These are phyloP conservation scores for Porphyrio hochstetteri DNA, from an alignment of 2,113 vertebrate genomes.

Conservation along the genomic window DNA sequence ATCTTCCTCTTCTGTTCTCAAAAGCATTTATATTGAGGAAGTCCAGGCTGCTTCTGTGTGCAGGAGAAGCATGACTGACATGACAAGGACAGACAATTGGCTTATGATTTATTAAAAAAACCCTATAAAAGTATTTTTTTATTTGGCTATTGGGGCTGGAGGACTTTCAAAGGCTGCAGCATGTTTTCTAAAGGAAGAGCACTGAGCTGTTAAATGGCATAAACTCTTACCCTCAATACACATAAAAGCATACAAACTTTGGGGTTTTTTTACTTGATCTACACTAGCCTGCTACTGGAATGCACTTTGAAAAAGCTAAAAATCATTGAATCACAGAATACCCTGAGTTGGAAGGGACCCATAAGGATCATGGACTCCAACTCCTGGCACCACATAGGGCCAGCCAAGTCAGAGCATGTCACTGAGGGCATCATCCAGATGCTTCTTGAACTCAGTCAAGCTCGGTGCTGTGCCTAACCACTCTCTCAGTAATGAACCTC, in stretches of 20 bases:
- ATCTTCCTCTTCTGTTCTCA: background rate
- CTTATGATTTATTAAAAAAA: background rate
- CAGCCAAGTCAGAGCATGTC: no score
- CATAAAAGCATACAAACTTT: background rate
- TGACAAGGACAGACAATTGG: background rate
- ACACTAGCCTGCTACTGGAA: background rate
- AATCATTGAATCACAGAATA: background rate
- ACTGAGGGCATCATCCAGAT: no score
- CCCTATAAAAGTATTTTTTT: background rate
- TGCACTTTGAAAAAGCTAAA: background rate
- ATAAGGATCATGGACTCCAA: no score
- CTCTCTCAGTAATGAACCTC: no score
- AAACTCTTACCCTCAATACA: background rate
- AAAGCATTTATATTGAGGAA: background rate
- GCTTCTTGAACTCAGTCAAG: no score
- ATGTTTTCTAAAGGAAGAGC: background rate
- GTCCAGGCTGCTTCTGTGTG: background rate
- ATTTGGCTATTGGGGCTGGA: background rate
- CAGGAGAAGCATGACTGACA: background rate
- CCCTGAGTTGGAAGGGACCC: no score
- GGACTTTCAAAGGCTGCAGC: background rate
- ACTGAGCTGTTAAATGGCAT: background rate
- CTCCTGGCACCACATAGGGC: no score
- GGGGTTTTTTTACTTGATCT: background rate
- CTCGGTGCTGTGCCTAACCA: no score